phyloP scores from a whole-genome alignment of 2,113 vertebrate genomes.

The Salvator merianae region DNA sequence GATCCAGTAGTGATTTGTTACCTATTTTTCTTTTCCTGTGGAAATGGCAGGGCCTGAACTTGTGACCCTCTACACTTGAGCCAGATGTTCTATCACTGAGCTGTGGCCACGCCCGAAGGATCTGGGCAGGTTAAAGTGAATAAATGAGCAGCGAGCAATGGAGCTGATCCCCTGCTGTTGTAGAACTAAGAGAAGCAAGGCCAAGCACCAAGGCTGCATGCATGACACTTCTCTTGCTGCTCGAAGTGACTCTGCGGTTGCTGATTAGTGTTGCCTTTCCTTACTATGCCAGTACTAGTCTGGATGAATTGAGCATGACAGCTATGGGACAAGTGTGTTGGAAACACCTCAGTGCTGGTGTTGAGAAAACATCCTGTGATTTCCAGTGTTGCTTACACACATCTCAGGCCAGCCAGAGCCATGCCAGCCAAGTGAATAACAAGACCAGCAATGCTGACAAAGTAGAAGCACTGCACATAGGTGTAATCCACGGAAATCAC shows the following conservation, averaged over 20 bases:
- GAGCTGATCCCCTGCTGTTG: slow-evolving; percentile 16
- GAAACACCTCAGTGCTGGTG: slow-evolving; percentile 58
- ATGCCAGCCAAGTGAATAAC: accelerated
- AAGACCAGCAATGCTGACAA: not conserved
- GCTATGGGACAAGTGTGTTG: slow-evolving; percentile 52
- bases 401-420: slow-evolving; percentile 1
- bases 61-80: no score
- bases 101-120: no score
- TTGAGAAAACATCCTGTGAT: not conserved
- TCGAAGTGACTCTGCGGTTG: slow-evolving; percentile 10
- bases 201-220: slow-evolving; percentile 6
- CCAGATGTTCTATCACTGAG: no score
- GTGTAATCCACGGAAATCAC: no score
- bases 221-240: slow-evolving; percentile 39
- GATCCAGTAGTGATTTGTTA: no score
- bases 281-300: slow-evolving; percentile 54
- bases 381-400: slow-evolving; percentile 25
- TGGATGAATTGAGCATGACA: slow-evolving; percentile 55
- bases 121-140: no score
- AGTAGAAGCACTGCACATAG: no score
- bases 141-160: no score
- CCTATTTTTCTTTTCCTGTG: no score
- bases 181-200: slow-evolving; percentile 27
- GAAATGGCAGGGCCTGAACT: no score
- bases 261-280: slow-evolving; percentile 49